Evolutionary conservation across 2,113 vertebrate species (phyloP), one percentile per base, ranked within the genome.

Genomic region (Copsychus sechellarum): DNA sequence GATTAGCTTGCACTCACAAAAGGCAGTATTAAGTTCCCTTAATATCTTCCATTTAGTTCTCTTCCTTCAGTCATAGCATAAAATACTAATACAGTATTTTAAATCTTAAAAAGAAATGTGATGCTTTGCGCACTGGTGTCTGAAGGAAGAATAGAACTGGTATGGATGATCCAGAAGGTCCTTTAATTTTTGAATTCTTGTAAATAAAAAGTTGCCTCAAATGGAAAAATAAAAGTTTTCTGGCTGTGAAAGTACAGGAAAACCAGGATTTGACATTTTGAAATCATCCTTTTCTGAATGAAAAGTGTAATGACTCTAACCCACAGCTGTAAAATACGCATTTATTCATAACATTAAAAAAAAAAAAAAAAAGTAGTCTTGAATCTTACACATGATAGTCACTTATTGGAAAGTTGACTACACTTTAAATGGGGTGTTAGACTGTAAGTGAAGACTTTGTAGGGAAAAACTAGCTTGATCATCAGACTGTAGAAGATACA

Each of bases 1-100:
- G 90, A 96, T 69, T 73, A 80, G 76, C 58, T 57, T 50, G 34
- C 51, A 62, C 34, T 86, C 64, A 93, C 71, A 86, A 88, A 96
- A 96, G 53, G 31, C 18, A 45, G 14, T 42, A 76, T 83, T 67
- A 93, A 86, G 34, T 73, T 90, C 29, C 36, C 50, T 33, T 81
- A 83, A 80, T 66, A 47, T 88, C 66, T 50, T 70, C 69, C 31
- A 81, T 40, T 87, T 81, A 61, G 10, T 42, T 43, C 14, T 85
- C 54, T 77, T 76, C 42, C 74, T 92, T 70, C 42, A 86, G 51
- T 61, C 25, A 36, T 6, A 89, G 69, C 31, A 81, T 43, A 40
- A 84, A 57, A 56, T 89, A 79, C 70, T 82, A 67, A 85, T 60
- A 51, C 0, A 4, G 7, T 48, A 76, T 76, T 82, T 93, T 79